A percentile compares a stretch with the other conserved stretches of the same genome.
Conservation (phyloP, 2,797 vertebrate genomes). For the Enteromius unitaeniatus region DNA sequence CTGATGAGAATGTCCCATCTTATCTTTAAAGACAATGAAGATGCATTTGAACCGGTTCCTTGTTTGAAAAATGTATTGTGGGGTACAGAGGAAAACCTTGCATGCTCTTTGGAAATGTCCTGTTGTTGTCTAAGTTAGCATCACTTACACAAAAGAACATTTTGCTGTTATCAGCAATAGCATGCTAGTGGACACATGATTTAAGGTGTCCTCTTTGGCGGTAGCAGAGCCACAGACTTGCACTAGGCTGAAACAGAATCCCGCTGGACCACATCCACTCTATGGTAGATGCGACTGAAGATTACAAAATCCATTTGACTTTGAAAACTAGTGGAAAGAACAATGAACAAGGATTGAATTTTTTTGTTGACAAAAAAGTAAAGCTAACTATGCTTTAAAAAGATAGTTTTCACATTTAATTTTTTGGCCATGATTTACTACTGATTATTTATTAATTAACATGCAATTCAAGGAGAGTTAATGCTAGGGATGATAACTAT, state of each 20-base stretch:
- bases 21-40: conserved; percentile 64
- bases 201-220: conserved; percentile 22
- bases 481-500: too few species aligned
- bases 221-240: conserved; percentile 22
- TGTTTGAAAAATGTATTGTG: conserved; percentile 57
- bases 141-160: conserved; percentile 50
- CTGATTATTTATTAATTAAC: neutral
- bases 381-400: neutral
- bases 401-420: neutral
- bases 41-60: conserved; percentile 55
- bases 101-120: conserved; percentile 55
- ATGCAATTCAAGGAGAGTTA: neutral
- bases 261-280: neutral
- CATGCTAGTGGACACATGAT: conserved; percentile 42
- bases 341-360: neutral
- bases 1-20: conserved; percentile 61
- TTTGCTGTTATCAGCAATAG: conserved; percentile 37
- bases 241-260: conserved; percentile 38
- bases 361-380: neutral
- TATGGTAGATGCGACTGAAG: neutral
- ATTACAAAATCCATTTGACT: conserved; percentile 21
- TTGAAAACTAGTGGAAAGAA: conserved; percentile 53
- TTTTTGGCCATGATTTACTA: neutral
- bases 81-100: conserved; percentile 54
- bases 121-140: conserved; percentile 54